phyloP scores from a whole-genome alignment of 64 coral and sea anemone genomes.

The Stylophora pistillata region DNA sequence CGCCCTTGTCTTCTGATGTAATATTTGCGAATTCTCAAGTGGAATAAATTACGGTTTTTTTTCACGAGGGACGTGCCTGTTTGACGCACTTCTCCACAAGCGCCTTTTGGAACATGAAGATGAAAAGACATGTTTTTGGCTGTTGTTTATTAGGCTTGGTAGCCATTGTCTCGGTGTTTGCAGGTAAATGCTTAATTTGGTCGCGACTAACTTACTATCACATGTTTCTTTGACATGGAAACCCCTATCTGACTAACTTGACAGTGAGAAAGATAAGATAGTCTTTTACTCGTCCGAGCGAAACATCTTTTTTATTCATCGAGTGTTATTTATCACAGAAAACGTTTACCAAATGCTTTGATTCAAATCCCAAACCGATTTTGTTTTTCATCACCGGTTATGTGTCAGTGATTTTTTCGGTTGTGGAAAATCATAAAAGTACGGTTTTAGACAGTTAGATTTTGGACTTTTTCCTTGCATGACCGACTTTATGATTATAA shows the following conservation, averaged over 20 bases:
- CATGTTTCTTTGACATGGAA: neutral
- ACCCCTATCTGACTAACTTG: neutral
- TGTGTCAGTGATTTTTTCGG: neutral
- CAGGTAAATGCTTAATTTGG: neutral
- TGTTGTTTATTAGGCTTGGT: conserved; percentile 15
- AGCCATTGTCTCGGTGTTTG: neutral
- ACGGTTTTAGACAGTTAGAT: neutral
- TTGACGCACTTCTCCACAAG: conserved; percentile 10
- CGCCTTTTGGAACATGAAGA: conserved; percentile 15
- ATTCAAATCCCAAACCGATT: neutral
- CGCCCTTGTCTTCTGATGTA: conserved; percentile 48
- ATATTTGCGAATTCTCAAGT: conserved; percentile 51
- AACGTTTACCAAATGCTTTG: neutral
- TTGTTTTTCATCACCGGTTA: neutral
- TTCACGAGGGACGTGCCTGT: conserved; percentile 12
- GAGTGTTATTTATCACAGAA: neutral
- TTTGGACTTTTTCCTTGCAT: neutral
- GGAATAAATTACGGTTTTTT: conserved; percentile 7
- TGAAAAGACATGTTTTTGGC: neutral
- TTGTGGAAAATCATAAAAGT: neutral
- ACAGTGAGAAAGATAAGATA: neutral
- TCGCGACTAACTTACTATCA: neutral
- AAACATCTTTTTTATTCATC: too few species aligned
- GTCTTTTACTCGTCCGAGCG: neutral
- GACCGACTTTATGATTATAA: neutral